Evolutionary conservation across 1,140 invertebrate genomes (phyloP).

Genomic region (Drosophila punjabiensis): DNA sequence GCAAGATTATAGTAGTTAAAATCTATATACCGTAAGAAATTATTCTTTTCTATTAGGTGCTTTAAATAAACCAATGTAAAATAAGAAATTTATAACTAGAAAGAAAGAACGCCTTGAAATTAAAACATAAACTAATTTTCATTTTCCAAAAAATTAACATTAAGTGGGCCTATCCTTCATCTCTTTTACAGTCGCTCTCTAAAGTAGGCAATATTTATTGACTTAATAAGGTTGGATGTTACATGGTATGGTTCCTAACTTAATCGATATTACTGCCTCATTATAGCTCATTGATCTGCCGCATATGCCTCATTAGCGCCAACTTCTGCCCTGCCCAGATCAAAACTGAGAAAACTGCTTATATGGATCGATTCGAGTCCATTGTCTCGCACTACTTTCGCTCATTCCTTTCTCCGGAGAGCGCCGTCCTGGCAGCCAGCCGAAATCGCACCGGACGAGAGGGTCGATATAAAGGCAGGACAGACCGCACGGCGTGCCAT

Average conservation of each 20-base stretch:
- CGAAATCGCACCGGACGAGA: conserved; percentile 41
- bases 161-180: too few species aligned
- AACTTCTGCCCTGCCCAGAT: conserved; percentile 22
- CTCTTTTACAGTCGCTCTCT: not conserved
- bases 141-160: too few species aligned
- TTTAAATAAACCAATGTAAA: too few species aligned
- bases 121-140: too few species aligned
- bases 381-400: conserved; percentile 45
- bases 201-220: not conserved
- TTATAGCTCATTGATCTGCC: conserved; percentile 27
- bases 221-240: not conserved
- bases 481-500: conserved; percentile 68
- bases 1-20: too few species aligned
- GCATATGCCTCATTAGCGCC: conserved; percentile 5
- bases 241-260: not conserved
- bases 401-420: conserved; percentile 29
- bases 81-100: too few species aligned
- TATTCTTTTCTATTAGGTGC: not conserved
- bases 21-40: rapidly evolving
- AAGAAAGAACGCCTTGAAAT: too few species aligned
- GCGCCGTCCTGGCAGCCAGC: conserved; percentile 43
- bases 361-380: conserved; percentile 76
- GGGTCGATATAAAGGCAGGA: conserved; percentile 75
- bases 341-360: conserved; percentile 67
- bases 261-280: not conserved